These are phyloP conservation scores for Kryphioiulus occultus DNA, from an alignment of 2,888 invertebrate genomes.

Conservation along the genomic window DNA sequence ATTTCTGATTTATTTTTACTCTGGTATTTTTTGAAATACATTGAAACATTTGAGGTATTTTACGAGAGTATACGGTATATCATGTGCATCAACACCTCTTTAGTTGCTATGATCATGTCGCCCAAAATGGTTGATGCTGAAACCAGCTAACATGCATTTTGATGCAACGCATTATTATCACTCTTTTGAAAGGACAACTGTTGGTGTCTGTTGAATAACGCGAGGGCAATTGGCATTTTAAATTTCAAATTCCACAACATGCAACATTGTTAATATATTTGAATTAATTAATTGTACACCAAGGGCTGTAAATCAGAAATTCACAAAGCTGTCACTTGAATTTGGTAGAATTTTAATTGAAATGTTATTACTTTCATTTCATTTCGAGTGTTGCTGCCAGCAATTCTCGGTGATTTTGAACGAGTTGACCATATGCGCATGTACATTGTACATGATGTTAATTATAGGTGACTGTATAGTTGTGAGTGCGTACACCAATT, in stretches of 20 bases:
- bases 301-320: background rate
- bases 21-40: too few relatives aligned
- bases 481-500: background rate
- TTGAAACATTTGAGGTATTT: too few relatives aligned
- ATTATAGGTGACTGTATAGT: background rate
- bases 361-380: background rate
- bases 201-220: background rate
- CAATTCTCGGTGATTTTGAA: background rate
- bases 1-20: too few relatives aligned
- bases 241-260: background rate
- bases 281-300: background rate
- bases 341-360: constrained; percentile 1
- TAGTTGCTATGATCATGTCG: too few relatives aligned
- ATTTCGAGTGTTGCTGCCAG: background rate
- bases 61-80: too few relatives aligned
- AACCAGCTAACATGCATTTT: too few relatives aligned
- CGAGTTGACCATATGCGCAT: background rate
- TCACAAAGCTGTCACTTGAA: background rate
- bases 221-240: background rate
- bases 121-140: too few relatives aligned
- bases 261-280: background rate
- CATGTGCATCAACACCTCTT: too few relatives aligned
- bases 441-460: background rate
- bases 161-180: background rate
- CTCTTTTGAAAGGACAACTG: background rate